A percentile compares a stretch with the other conserved stretches of the same genome.
Conservation (phyloP, 2,797 vertebrate genomes). For the Rhodeus uyekii region DNA sequence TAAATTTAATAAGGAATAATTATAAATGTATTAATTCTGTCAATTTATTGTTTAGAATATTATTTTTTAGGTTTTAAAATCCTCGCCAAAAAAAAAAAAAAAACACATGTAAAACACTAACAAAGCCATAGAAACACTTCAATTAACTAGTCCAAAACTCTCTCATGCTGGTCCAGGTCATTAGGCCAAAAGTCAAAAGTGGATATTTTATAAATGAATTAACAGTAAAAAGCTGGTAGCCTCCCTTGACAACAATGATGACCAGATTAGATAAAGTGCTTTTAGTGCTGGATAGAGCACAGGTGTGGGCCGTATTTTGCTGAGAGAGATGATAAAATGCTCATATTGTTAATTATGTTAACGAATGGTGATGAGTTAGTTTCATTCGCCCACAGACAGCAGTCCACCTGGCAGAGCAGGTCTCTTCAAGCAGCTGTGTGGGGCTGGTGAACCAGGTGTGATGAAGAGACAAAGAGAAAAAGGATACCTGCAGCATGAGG, state of each 20-base stretch:
- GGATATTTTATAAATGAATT: not conserved
- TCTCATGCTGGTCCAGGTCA: not conserved
- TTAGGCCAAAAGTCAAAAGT: not conserved
- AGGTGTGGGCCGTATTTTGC: slow-evolving; percentile 6
- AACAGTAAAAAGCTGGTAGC: not conserved
- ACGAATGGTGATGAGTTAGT: slow-evolving; percentile 2
- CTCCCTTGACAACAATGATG: not conserved
- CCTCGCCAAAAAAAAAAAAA: no score
- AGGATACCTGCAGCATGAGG: slow-evolving; percentile 95
- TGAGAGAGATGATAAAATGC: slow-evolving; percentile 14
- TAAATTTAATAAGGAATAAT: no score
- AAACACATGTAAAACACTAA: not conserved
- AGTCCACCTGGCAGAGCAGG: slow-evolving; percentile 19
- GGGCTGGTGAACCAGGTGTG: not conserved
- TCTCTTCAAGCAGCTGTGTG: not conserved
- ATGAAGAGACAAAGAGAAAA: slow-evolving; percentile 27
- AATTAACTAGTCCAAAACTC: not conserved
- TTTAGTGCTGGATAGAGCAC: not conserved
- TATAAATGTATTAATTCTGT: no score
- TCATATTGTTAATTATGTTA: slow-evolving; percentile 35
- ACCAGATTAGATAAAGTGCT: slow-evolving; percentile 2
- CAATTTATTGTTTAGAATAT: no score
- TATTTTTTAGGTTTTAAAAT: no score
- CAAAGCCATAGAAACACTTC: not conserved
- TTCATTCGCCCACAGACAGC: slow-evolving; percentile 20